Evolutionary conservation across 2,888 invertebrate species (phyloP).

Genomic region (Papilio gigon): DNA sequence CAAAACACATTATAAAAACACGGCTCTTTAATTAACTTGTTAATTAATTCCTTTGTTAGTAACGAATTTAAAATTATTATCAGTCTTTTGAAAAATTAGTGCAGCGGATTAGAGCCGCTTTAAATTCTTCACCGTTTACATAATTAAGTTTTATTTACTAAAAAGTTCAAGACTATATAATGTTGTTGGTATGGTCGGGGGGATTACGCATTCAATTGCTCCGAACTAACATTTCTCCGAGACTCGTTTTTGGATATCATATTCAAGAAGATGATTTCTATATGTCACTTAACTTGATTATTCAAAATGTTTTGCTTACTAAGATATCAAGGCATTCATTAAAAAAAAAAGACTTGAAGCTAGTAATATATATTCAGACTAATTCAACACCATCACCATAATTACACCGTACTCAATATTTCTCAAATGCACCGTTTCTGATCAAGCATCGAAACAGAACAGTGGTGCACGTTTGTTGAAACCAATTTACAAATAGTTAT

Average conservation of each 20-base stretch:
- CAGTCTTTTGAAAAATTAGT: conserved; percentile 23
- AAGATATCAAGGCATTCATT: too few species aligned
- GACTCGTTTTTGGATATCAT: background rate
- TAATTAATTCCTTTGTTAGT: conserved; percentile 38
- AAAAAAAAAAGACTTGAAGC: too few species aligned
- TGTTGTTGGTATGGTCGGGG: background rate
- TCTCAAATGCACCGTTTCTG: background rate
- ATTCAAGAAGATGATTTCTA: too few species aligned
- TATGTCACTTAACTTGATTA: too few species aligned
- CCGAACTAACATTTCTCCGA: background rate
- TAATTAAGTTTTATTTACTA: conserved; percentile 15
- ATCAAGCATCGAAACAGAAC: background rate
- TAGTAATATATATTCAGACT: too few species aligned
- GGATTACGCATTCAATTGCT: background rate
- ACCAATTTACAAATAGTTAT: background rate
- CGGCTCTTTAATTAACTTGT: conserved; percentile 34
- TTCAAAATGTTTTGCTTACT: too few species aligned
- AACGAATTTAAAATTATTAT: conserved; percentile 37
- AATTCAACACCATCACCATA: too few species aligned
- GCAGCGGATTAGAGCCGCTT: conserved; percentile 15
- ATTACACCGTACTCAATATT: background rate
- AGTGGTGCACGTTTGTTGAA: background rate
- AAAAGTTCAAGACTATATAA: conserved; percentile 8
- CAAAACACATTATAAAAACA: conserved; percentile 31
- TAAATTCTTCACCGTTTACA: background rate